phyloP scores from a whole-genome alignment of 2,113 vertebrate species.

The Choloepus hoffmanni region DNA sequence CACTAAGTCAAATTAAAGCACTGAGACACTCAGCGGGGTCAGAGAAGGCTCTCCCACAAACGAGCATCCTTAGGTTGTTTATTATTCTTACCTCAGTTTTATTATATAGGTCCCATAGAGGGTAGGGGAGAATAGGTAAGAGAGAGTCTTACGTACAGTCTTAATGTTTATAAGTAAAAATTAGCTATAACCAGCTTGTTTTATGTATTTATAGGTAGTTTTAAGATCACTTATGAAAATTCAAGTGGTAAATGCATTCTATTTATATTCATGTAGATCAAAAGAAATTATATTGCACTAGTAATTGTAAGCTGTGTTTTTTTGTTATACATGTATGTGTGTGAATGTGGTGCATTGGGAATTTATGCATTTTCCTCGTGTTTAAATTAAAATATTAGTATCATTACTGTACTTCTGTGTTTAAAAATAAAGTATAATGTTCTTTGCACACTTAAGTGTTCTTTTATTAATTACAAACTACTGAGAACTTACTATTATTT shows the following conservation, averaged over 20 bases:
- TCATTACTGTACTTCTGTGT: conserved; percentile 38
- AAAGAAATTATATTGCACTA: neutral
- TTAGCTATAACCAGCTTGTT: neutral
- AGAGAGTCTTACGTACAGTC: neutral
- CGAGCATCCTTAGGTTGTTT: neutral
- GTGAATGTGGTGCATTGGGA: neutral
- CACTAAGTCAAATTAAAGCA: neutral
- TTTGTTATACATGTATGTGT: neutral
- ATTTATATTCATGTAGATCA: neutral
- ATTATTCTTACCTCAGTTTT: neutral
- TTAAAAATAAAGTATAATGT: conserved; percentile 53
- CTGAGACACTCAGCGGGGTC: neutral
- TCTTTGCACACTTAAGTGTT: conserved; percentile 28
- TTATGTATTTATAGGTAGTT: neutral
- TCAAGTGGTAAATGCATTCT: conserved; percentile 21
- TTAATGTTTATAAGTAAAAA: conserved; percentile 53
- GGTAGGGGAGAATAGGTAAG: neutral
- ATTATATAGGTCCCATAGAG: neutral
- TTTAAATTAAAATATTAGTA: conserved; percentile 53
- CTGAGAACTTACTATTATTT: conserved; percentile 56
- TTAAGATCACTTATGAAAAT: conserved; percentile 39
- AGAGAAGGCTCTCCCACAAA: neutral
- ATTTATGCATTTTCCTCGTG: neutral
- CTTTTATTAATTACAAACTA: conserved; percentile 51
- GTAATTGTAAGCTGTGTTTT: neutral